Conservation (phyloP, 2,888 invertebrate species). For the Chydorus sphaericus region DNA sequence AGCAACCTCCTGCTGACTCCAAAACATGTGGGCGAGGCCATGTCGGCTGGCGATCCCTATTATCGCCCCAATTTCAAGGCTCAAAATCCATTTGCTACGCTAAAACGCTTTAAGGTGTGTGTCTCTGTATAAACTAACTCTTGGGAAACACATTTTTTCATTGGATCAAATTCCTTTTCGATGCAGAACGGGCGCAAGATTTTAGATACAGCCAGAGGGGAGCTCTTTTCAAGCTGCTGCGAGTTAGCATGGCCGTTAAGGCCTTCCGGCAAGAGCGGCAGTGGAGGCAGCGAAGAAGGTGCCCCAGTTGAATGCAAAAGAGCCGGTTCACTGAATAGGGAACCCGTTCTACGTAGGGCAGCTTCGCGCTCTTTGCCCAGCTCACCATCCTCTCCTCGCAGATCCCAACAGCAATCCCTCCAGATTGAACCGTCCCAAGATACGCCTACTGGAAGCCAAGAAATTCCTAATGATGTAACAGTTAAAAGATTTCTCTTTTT, state of each 20-base stretch:
- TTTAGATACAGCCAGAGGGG: constrained; percentile 21
- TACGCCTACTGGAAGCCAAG: background rate
- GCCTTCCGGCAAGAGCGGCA: background rate
- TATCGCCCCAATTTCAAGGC: constrained; percentile 47
- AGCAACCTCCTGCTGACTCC: constrained; percentile 34
- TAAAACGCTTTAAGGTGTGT: constrained; percentile 41
- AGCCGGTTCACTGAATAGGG: too few species aligned
- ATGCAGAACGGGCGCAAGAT: constrained; percentile 11
- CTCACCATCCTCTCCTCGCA: constrained; percentile 21
- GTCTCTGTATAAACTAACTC: background rate
- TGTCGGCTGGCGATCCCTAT: constrained; percentile 69
- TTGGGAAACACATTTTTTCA: background rate
- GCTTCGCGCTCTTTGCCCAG: constrained; percentile 22
- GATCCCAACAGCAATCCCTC: constrained; percentile 20
- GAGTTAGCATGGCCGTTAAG: constrained; percentile 54
- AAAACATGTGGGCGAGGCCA: constrained; percentile 60
- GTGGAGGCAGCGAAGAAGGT: background rate
- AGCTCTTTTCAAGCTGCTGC: constrained; percentile 58
- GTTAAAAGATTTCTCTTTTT: too few species aligned
- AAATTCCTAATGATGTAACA: background rate
- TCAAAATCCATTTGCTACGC: constrained; percentile 55
- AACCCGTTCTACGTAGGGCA: constrained; percentile 1
- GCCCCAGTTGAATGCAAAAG: background rate
- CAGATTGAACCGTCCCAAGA: constrained; percentile 17
- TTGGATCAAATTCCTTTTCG: background rate